Evolutionary conservation across 2,113 vertebrate genomes (phyloP).

Genomic region (Sapayoa aenigma): DNA sequence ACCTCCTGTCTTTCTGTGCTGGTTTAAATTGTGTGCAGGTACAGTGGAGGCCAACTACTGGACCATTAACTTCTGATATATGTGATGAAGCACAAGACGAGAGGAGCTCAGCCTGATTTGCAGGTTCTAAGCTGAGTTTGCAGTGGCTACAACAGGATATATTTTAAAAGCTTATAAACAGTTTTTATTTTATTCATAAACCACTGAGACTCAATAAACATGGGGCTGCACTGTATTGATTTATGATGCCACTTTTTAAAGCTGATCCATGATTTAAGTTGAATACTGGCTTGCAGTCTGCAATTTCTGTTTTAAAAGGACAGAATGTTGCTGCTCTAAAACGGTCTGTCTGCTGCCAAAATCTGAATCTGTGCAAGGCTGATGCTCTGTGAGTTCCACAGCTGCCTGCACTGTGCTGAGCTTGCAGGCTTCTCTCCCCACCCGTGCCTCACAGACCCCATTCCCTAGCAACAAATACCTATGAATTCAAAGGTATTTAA

Average conservation of each 20-base stretch:
- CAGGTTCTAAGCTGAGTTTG: not conserved
- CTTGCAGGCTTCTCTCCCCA: not conserved
- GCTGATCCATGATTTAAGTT: not conserved
- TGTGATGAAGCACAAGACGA: not conserved
- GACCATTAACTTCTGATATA: not conserved
- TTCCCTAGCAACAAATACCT: not conserved
- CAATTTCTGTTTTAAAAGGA: not conserved
- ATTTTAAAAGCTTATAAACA: not conserved
- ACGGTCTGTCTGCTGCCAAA: not conserved
- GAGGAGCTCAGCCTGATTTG: not conserved
- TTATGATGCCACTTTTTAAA: not conserved
- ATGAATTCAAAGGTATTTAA: constrained; percentile 2
- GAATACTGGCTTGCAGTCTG: not conserved
- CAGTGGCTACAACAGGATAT: not conserved
- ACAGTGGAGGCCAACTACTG: not conserved
- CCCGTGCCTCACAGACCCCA: not conserved
- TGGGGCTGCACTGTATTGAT: not conserved
- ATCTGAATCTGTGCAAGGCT: not conserved
- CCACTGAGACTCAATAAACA: not conserved
- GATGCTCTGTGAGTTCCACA: not conserved
- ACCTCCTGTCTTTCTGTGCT: not conserved
- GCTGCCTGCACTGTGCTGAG: not conserved
- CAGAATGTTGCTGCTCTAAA: not conserved
- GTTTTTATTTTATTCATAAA: constrained; percentile 17
- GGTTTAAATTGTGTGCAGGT: not conserved